phyloP scores from a whole-genome alignment of 2,113 vertebrate genomes.

The Ptychochromis oligacanthus region DNA sequence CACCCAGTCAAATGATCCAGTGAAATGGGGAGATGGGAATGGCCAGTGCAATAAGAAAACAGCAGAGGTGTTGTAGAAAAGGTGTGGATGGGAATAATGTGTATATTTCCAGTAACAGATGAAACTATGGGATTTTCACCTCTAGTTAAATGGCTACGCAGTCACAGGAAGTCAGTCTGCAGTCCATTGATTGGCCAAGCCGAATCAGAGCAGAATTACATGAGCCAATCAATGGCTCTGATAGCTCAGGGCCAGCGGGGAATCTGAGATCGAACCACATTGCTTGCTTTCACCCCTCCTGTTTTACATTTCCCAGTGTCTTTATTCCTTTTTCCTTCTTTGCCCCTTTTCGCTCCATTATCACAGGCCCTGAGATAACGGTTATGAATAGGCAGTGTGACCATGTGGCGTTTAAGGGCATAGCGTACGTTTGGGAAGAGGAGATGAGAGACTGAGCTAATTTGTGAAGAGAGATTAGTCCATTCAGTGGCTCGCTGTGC shows the following conservation, averaged over 20 bases:
- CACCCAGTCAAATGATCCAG: not conserved
- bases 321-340: conserved; percentile 14
- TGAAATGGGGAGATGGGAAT: not conserved
- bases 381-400: conserved; percentile 45
- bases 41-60: not conserved
- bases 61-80: too few relatives aligned
- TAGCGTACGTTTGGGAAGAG: conserved; percentile 30
- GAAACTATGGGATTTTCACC: conserved; percentile 41
- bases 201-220: conserved; percentile 77
- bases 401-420: conserved; percentile 47
- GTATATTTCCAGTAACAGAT: too few relatives aligned
- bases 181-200: conserved; percentile 74
- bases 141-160: conserved; percentile 59
- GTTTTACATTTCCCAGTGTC: conserved; percentile 37
- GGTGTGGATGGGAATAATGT: not conserved
- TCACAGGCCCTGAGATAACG: conserved; percentile 30
- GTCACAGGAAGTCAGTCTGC: conserved; percentile 69
- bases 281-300: conserved; percentile 37
- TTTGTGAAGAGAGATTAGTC: conserved; percentile 62
- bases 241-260: conserved; percentile 68
- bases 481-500: conserved; percentile 23
- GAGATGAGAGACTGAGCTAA: conserved; percentile 51
- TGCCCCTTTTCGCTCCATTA: not conserved
- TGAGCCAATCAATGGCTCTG: conserved; percentile 74
- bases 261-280: conserved; percentile 64